A percentile compares a stretch with the other conserved stretches of the same genome.
Evolutionary conservation across 92 coral and sea anemone genomes (phyloP).

Genomic region (Palythoa heliodiscus): DNA sequence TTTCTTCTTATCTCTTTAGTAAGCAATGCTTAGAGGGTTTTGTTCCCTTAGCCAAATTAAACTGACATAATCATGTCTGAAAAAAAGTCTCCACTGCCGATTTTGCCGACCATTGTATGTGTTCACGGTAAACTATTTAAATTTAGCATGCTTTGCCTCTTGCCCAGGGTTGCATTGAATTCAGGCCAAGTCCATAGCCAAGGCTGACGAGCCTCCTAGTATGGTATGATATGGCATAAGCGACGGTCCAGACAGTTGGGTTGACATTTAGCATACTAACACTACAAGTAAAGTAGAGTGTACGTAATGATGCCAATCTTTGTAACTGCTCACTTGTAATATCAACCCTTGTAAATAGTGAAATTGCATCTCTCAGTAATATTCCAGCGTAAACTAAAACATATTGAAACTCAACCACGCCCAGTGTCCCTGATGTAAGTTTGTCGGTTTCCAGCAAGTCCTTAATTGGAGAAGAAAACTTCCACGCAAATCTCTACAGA

Average conservation of each 20-base stretch:
- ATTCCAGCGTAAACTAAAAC: neutral
- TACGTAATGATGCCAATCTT: slow-evolving; percentile 40
- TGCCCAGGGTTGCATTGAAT: slow-evolving; percentile 14
- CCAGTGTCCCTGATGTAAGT: neutral
- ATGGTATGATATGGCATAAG: slow-evolving; percentile 54
- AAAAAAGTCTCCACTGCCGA: too few species aligned
- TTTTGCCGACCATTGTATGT: too few species aligned
- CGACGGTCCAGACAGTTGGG: slow-evolving; percentile 61
- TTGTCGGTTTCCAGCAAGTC: neutral
- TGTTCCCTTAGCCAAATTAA: slow-evolving; percentile 36
- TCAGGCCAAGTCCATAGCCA: slow-evolving; percentile 44
- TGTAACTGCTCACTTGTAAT: slow-evolving; percentile 34
- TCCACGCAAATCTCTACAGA: slow-evolving; percentile 15
- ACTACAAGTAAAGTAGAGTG: slow-evolving; percentile 40
- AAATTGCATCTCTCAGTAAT: slow-evolving; percentile 40
- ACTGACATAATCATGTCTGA: slow-evolving; percentile 9
- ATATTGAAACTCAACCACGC: neutral
- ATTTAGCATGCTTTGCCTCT: slow-evolving; percentile 42
- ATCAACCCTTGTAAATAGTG: slow-evolving; percentile 42
- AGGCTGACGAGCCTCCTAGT: slow-evolving; percentile 17
- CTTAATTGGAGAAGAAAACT: neutral
- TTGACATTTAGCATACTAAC: slow-evolving; percentile 30
- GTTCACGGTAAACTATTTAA: slow-evolving; percentile 1
- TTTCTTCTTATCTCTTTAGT: slow-evolving; percentile 33
- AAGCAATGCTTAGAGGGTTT: slow-evolving; percentile 6